These are phyloP conservation scores for Bubalus kerabau DNA, from an alignment of 2,113 vertebrate genomes.

Conservation along the genomic window DNA sequence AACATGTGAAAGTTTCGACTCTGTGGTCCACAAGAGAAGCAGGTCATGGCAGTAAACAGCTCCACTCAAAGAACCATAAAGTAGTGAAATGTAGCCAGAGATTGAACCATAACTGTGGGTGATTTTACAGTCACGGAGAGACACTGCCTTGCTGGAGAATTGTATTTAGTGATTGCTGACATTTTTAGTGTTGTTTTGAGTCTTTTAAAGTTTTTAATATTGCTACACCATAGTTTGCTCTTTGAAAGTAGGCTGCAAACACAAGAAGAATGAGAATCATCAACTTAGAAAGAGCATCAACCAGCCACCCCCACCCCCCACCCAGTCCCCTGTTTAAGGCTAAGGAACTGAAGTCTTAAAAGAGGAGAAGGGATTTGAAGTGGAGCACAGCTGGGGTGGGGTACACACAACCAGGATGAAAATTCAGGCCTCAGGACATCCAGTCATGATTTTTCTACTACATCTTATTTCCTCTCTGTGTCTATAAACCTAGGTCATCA, in stretches of 20 bases:
- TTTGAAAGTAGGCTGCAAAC: not conserved
- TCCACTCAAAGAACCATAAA: not conserved
- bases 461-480: not conserved
- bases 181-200: not conserved
- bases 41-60: not conserved
- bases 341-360: not conserved
- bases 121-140: not conserved
- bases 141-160: not conserved
- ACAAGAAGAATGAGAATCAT: not conserved
- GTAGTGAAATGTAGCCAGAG: not conserved
- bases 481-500: not conserved
- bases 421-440: not conserved
- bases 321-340: not conserved
- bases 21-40: not conserved
- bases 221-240: not conserved
- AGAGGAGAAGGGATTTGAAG: not conserved
- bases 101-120: not conserved
- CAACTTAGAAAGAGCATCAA: not conserved
- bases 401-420: not conserved
- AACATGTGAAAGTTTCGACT: not conserved
- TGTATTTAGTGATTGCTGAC: not conserved
- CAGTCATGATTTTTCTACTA: not conserved
- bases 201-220: not conserved
- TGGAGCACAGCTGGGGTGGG: not conserved
- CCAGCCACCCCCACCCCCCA: fast-evolving